These are phyloP conservation scores for Helleia helle DNA, from an alignment of 2,888 invertebrate species.

Conservation along the genomic window DNA sequence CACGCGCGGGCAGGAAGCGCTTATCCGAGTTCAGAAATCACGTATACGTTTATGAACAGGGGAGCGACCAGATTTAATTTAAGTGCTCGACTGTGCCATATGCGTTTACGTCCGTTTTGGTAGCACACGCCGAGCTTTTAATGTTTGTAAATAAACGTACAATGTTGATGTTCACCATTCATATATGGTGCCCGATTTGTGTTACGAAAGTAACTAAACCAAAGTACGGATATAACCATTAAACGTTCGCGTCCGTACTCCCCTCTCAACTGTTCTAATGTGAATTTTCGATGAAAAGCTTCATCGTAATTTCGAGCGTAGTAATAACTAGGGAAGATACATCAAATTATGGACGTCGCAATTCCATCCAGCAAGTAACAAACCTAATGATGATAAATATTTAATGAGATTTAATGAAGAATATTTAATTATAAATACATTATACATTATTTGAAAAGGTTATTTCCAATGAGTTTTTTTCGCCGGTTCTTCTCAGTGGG, in stretches of 20 bases:
- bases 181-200: slow-evolving; percentile 32
- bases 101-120: slow-evolving; percentile 39
- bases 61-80: slow-evolving; percentile 47
- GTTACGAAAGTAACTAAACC: slow-evolving; percentile 9
- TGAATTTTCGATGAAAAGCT: no score
- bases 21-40: slow-evolving; percentile 23
- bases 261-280: no score
- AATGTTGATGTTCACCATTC: slow-evolving; percentile 49
- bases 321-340: no score
- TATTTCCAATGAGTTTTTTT: no score
- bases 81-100: slow-evolving; percentile 31
- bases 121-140: slow-evolving; percentile 41
- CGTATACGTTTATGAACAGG: slow-evolving; percentile 25
- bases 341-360: no score
- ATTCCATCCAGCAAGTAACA: no score
- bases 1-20: slow-evolving; percentile 46
- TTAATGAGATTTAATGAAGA: no score
- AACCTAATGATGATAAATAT: no score
- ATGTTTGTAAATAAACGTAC: slow-evolving; percentile 66
- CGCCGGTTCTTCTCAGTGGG: no score
- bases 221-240: neutral
- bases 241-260: neutral
- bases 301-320: no score
- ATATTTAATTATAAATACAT: no score
- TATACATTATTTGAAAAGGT: no score